Conservation (phyloP, 2,797 vertebrate genomes). For the Schizothorax lantsangensis region DNA sequence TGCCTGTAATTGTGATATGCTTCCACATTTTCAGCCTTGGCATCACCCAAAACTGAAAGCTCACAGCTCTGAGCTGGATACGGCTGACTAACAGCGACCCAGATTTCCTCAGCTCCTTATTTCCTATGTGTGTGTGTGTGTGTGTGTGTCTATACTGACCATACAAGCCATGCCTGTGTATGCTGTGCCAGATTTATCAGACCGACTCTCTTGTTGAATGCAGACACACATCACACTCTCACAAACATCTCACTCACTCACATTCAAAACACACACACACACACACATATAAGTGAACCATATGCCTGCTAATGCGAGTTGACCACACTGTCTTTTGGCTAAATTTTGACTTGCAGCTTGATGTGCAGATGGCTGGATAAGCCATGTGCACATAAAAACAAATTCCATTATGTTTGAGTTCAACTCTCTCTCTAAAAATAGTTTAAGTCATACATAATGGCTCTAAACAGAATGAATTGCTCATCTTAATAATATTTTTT, state of each 20-base stretch:
- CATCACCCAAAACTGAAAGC: conserved; percentile 36
- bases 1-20: conserved; percentile 6
- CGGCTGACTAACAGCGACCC: conserved; percentile 45
- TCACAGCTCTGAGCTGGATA: conserved; percentile 36
- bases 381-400: background rate
- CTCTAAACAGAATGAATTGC: background rate
- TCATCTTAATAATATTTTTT: background rate
- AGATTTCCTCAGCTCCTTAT: conserved; percentile 47
- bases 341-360: conserved; percentile 7
- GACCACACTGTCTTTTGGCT: conserved; percentile 13
- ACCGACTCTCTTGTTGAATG: conserved; percentile 36
- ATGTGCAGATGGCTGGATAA: conserved; percentile 32
- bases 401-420: conserved; percentile 12
- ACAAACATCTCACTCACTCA: conserved; percentile 16
- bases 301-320: background rate
- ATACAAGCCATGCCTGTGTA: conserved; percentile 35
- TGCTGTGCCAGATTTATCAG: conserved; percentile 24
- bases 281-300: background rate
- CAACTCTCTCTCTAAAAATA: background rate
- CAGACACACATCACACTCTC: background rate
- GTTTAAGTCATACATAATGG: background rate
- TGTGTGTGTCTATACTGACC: conserved; percentile 40
- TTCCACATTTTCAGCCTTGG: conserved; percentile 5
- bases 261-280: background rate
- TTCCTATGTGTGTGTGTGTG: conserved; percentile 26